These are phyloP conservation scores for Lutraria rhynchaena DNA, from an alignment of 1,140 invertebrate species.

Conservation along the genomic window DNA sequence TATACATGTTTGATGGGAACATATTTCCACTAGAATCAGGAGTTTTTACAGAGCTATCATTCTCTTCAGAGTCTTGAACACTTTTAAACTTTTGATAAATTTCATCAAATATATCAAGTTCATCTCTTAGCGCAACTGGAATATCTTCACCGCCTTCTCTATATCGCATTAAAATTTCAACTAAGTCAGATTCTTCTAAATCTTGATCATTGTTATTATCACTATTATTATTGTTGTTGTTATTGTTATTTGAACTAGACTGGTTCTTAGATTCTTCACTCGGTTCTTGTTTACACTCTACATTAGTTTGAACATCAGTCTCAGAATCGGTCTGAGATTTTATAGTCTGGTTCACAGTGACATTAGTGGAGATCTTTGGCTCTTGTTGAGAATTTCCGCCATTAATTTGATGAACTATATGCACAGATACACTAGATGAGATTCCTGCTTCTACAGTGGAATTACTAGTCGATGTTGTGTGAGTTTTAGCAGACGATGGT, in stretches of 20 bases:
- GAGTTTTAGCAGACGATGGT: slow-evolving; percentile 52
- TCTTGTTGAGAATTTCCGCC: slow-evolving; percentile 89
- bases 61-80: slow-evolving; percentile 69
- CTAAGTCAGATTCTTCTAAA: slow-evolving; percentile 86
- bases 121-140: slow-evolving; percentile 92
- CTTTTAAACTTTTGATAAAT: slow-evolving; percentile 67
- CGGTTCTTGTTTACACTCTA: slow-evolving; percentile 93
- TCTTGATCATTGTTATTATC: slow-evolving; percentile 87
- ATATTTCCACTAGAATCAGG: slow-evolving; percentile 69
- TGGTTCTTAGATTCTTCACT: slow-evolving; percentile 83
- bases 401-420: slow-evolving; percentile 94
- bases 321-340: slow-evolving; percentile 87
- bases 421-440: slow-evolving; percentile 86
- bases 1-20: slow-evolving; percentile 63
- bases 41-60: slow-evolving; percentile 68
- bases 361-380: slow-evolving; percentile 94
- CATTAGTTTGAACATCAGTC: slow-evolving; percentile 76
- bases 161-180: slow-evolving; percentile 86
- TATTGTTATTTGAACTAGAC: slow-evolving; percentile 45
- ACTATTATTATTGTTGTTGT: slow-evolving; percentile 38
- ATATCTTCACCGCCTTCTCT: slow-evolving; percentile 90
- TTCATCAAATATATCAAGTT: slow-evolving; percentile 86
- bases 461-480: slow-evolving; percentile 30
- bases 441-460: slow-evolving; percentile 34
- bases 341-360: slow-evolving; percentile 94